Evolutionary conservation across 2,888 invertebrate species (phyloP).

Genomic region (Poecilus cupreus): DNA sequence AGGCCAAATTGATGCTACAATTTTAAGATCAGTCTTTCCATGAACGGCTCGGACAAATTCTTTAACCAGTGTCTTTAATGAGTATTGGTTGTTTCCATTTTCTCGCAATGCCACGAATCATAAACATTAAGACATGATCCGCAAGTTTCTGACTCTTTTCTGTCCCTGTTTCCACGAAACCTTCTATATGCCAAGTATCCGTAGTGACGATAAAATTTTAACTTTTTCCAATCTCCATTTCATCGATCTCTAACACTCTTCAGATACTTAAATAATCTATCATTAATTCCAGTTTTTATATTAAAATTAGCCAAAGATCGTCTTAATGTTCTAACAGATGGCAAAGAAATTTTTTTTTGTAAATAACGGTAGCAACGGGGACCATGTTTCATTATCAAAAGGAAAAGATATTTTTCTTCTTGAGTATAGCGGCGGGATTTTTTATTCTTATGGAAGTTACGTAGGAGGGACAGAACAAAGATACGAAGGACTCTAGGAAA

Average conservation of each 20-base stretch:
- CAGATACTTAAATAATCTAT: not conserved
- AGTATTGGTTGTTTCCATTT: not conserved
- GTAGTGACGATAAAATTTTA: not conserved
- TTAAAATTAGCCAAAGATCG: not conserved
- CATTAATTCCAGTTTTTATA: not conserved
- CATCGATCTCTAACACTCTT: not conserved
- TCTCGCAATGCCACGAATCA: constrained; percentile 7
- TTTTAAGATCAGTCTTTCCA: not conserved
- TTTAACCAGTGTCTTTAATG: constrained; percentile 9
- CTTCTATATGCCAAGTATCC: not conserved
- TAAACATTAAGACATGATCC: too few relatives aligned
- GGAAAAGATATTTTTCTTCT: not conserved
- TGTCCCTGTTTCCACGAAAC: not conserved
- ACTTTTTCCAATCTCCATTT: not conserved
- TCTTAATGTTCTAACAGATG: not conserved
- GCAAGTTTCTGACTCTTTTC: too few relatives aligned
- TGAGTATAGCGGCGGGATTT: not conserved
- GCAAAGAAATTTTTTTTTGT: constrained; percentile 1
- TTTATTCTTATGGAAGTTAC: not conserved
- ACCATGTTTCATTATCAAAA: not conserved
- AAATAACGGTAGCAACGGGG: not conserved
- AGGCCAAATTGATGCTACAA: not conserved
- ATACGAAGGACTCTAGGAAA: too few relatives aligned
- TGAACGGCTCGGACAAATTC: not conserved
- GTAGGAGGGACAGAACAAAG: not conserved